Percentiles rank a stretch among this genome's conserved stretches.
phyloP scores from a whole-genome alignment of 2,888 invertebrate genomes.

The Drymonia ruficornis region DNA sequence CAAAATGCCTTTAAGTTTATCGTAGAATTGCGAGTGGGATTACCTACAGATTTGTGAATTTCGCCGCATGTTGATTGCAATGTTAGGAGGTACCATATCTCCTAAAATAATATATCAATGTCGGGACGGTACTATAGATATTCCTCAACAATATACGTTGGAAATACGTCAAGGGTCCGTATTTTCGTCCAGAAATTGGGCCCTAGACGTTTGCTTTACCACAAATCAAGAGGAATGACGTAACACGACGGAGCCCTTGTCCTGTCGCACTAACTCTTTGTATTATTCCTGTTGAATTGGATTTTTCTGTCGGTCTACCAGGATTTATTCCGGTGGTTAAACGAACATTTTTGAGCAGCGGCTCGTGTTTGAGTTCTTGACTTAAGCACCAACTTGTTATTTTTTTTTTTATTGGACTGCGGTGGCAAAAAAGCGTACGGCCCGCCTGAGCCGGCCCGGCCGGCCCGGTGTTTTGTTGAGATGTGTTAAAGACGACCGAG shows the following conservation, averaged over 20 bases:
- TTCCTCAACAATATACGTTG: constrained; percentile 37
- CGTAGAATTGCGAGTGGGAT: no score
- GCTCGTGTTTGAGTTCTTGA: constrained; percentile 17
- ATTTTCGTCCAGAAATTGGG: constrained; percentile 48
- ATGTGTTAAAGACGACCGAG: no score
- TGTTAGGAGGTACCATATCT: no score
- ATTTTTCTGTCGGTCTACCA: constrained; percentile 44
- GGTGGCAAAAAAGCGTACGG: no score
- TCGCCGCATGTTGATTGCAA: no score
- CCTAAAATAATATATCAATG: no score
- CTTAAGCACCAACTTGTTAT: constrained; percentile 19
- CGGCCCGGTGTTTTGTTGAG: no score
- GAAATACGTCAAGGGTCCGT: constrained; percentile 54
- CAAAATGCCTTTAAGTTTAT: no score
- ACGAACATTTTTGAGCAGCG: constrained; percentile 35
- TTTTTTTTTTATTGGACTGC: constrained; percentile 13
- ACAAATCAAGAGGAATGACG: constrained; percentile 61
- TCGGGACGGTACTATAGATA: constrained; percentile 31
- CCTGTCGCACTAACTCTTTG: constrained; percentile 59
- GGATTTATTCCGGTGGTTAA: constrained; percentile 40
- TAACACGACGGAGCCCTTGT: constrained; percentile 55
- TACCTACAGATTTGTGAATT: no score
- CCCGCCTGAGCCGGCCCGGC: no score
- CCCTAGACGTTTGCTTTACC: constrained; percentile 57
- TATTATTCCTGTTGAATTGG: constrained; percentile 47